Evolutionary conservation across 2,797 vertebrate species (phyloP), one percentile per base, ranked within the genome.

Genomic region (Aselliscus stoliczkanus): DNA sequence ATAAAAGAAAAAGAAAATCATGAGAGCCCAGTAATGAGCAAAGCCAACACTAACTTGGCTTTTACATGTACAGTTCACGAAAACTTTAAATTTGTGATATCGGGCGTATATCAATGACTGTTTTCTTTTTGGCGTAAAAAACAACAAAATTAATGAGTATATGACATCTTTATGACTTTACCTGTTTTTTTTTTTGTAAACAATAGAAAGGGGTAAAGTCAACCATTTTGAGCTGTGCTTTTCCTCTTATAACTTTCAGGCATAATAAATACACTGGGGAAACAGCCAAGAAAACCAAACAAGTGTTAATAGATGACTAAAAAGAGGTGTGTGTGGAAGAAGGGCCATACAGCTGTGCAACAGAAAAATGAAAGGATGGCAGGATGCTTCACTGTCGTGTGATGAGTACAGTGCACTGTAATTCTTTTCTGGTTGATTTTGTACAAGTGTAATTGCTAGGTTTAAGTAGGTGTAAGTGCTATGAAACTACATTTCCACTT

Each of bases 81-180:
- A 90, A 47, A 44, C 31, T 50, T 58, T 58, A 79, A 2, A 4
- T 37, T 39, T 88, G 20, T 34, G 92, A 58, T 29, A 81, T 3
- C 47, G 65, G 80, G 95, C 76, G 29, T 50, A 42, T 92, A 93
- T 21, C 81, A 95, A 69, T 47, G 9, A 97, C 79, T n/a, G 31
- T 14, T 25, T 25, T 81, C 47, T 50, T 93, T 91, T 92, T 60
- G 58, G 23, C 52, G 70, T 39, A 60, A 84, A 87, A 15, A 31
- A 67, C 50, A 70, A 77, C 42, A n/a, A 80, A 67, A 50, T 29
- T 21, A n/a, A 70, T 88, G 34, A 60, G 37, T 93, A 13, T 12
- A 56, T 18, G 72, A 44, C 14, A 80, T 67, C 64, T 83, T 89
- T 58, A 94, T 52, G 84, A 75, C 82, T 94, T 72, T 20, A 42